phyloP scores from a whole-genome alignment of 2,888 invertebrate species.

The Hirtodrosophila alboralis region DNA sequence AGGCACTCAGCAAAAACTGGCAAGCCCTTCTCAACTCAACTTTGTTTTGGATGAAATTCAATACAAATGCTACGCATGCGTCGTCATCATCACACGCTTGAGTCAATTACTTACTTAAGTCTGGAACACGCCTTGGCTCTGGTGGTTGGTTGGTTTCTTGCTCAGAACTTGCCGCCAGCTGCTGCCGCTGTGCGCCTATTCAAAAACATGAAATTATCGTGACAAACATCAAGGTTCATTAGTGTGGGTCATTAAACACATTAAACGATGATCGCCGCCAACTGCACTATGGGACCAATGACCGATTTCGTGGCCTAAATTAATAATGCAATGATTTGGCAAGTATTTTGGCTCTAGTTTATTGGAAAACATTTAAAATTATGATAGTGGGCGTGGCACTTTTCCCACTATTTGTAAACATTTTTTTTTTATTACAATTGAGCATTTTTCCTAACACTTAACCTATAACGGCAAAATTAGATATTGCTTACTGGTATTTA shows the following conservation, averaged over 20 bases:
- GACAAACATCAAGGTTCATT: slow-evolving; percentile 62
- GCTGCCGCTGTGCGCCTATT: slow-evolving; percentile 52
- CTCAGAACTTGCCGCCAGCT: slow-evolving; percentile 8
- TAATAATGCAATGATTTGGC: too few species aligned
- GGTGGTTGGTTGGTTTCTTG: slow-evolving; percentile 3
- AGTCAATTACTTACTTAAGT: slow-evolving; percentile 10
- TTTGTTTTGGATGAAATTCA: slow-evolving; percentile 32
- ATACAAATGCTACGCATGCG: slow-evolving; percentile 26
- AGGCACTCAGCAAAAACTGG: slow-evolving; percentile 45
- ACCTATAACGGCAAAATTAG: too few species aligned
- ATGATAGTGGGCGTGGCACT: too few species aligned
- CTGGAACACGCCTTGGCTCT: slow-evolving; percentile 8
- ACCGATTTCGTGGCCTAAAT: too few species aligned
- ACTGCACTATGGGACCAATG: too few species aligned
- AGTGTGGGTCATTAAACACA: slow-evolving; percentile 6
- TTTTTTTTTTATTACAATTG: too few species aligned
- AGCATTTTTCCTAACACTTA: too few species aligned
- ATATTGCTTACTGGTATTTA: too few species aligned
- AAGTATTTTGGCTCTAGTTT: too few species aligned
- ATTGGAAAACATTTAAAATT: too few species aligned
- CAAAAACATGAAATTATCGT: slow-evolving; percentile 73
- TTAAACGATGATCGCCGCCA: too few species aligned
- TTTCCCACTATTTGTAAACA: too few species aligned
- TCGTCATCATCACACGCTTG: slow-evolving; percentile 28
- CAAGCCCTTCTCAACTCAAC: not conserved